These are phyloP conservation scores for Ceratina japonica DNA, from an alignment of 1,140 invertebrate species.

Conservation along the genomic window DNA sequence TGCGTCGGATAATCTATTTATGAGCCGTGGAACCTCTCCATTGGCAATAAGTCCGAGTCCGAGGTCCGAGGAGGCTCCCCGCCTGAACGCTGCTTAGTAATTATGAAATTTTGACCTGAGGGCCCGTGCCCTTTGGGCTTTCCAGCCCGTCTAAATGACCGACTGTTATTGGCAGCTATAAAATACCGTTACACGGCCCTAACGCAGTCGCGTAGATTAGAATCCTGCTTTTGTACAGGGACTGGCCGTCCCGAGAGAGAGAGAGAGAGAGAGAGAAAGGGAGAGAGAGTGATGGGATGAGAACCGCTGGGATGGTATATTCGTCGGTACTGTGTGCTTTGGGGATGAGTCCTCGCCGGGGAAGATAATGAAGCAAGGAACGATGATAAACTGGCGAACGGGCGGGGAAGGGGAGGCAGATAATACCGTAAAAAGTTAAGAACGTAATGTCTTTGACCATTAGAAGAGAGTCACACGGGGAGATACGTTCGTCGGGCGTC, in stretches of 20 bases:
- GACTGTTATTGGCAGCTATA: constrained; percentile 1
- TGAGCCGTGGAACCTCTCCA: background rate
- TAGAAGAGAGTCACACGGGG: constrained; percentile 44
- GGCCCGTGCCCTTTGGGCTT: background rate
- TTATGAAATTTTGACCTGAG: constrained; percentile 10
- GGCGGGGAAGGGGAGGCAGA: constrained; percentile 12
- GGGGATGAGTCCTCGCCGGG: constrained; percentile 46
- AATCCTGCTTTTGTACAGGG: too few relatives aligned
- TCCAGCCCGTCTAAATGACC: background rate
- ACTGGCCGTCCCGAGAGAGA: background rate
- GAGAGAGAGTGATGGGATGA: background rate
- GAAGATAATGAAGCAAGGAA: constrained; percentile 51
- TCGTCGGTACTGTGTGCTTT: constrained; percentile 45
- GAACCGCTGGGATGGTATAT: constrained; percentile 21
- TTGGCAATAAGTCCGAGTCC: constrained; percentile 14
- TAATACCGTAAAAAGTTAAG: constrained; percentile 55
- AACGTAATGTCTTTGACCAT: constrained; percentile 52
- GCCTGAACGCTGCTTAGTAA: background rate
- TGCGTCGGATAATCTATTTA: constrained; percentile 19
- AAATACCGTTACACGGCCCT: constrained; percentile 27
- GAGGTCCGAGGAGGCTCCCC: too few relatives aligned
- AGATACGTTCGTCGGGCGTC: constrained; percentile 17
- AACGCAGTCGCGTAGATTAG: background rate
- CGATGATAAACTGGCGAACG: constrained; percentile 49
- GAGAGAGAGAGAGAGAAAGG: background rate